These are phyloP conservation scores for Tenthredo mesomela DNA, from an alignment of 2,888 invertebrate species.

Conservation along the genomic window DNA sequence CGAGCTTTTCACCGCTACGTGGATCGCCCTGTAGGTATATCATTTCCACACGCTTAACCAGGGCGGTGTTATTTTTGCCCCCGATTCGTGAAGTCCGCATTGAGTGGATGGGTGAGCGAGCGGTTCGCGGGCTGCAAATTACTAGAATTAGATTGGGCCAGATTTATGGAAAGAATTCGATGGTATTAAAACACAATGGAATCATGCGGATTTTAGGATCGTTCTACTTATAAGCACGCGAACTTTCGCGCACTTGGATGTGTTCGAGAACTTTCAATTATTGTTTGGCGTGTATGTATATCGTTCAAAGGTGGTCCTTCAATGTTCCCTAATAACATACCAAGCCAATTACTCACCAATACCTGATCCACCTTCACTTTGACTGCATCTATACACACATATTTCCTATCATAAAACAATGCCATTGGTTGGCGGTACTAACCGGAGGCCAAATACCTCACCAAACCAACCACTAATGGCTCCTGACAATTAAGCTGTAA, in stretches of 20 bases:
- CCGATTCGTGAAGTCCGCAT: conserved; percentile 36
- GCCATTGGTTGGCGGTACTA: conserved; percentile 19
- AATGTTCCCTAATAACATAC: not conserved
- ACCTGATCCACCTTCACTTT: not conserved
- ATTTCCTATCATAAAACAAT: conserved; percentile 29
- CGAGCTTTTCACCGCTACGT: not conserved
- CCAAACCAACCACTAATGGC: conserved; percentile 48
- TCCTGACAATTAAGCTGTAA: conserved; percentile 47
- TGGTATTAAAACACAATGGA: conserved; percentile 37
- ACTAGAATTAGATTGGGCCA: conserved; percentile 50
- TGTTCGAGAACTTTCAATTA: conserved; percentile 25
- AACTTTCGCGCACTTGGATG: not conserved
- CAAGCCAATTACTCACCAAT: conserved; percentile 1
- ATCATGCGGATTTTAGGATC: conserved; percentile 46
- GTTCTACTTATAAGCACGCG: conserved; percentile 28
- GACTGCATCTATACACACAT: not conserved
- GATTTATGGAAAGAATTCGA: conserved; percentile 51
- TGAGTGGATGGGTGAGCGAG: conserved; percentile 18
- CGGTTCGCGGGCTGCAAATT: conserved; percentile 40
- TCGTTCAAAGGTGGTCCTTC: not conserved
- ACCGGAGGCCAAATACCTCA: conserved; percentile 35
- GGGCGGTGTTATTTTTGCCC: conserved; percentile 30
- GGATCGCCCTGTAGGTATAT: conserved; percentile 5
- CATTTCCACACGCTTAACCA: conserved; percentile 40
- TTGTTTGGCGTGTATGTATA: not conserved